phyloP scores from a whole-genome alignment of 2,888 invertebrate species.

The Ophion costatus region DNA sequence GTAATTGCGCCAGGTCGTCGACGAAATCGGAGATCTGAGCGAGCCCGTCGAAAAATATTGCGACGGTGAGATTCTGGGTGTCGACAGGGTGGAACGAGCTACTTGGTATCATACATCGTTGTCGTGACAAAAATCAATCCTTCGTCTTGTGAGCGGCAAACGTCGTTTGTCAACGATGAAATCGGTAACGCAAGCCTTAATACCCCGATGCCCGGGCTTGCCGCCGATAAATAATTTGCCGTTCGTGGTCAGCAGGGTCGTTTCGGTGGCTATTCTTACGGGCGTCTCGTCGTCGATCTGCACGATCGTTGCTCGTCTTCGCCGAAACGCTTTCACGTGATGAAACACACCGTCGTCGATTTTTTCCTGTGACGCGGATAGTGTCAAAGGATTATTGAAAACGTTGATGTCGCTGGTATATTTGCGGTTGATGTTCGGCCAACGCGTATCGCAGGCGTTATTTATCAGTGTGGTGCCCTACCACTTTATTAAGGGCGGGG shows the following conservation, averaged over 20 bases:
- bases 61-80: constrained; percentile 55
- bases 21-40: constrained; percentile 25
- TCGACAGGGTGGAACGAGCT: constrained; percentile 45
- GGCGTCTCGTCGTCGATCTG: constrained; percentile 79
- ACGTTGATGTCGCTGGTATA: neutral
- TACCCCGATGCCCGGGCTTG: constrained; percentile 80
- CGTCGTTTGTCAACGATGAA: constrained; percentile 81
- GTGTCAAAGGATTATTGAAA: neutral
- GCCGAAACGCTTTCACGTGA: constrained; percentile 78
- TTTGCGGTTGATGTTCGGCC: neutral
- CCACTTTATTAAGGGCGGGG: too few species aligned
- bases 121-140: constrained; percentile 81
- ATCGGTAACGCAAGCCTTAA: constrained; percentile 80
- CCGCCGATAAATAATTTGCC: constrained; percentile 82
- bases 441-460: neutral
- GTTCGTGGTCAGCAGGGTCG: constrained; percentile 79
- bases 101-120: constrained; percentile 81
- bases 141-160: constrained; percentile 79
- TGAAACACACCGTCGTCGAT: constrained; percentile 81
- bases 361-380: constrained; percentile 74
- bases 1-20: constrained; percentile 24
- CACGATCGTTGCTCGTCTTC: constrained; percentile 77
- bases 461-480: too few species aligned
- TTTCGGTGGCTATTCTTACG: constrained; percentile 76
- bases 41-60: constrained; percentile 30